A percentile compares a stretch with the other conserved stretches of the same genome.
Conservation (phyloP, 2,888 invertebrate genomes). For the Nephrotoma flavescens region DNA sequence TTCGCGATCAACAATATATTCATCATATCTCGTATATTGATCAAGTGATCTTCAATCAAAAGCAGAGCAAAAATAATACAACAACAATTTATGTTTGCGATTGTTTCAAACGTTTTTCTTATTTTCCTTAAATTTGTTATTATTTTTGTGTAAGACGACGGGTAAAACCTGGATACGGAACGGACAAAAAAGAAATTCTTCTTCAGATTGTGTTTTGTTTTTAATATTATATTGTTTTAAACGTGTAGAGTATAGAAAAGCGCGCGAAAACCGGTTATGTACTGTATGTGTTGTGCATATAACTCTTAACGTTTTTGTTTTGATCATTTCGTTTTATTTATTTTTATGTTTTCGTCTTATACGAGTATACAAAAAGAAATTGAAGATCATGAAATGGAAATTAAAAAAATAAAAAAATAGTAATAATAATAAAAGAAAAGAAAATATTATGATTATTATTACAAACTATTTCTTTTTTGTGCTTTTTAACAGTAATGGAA, state of each 20-base stretch:
- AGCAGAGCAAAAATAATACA: not conserved
- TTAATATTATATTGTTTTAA: not conserved
- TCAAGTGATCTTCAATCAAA: not conserved
- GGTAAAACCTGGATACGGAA: not conserved
- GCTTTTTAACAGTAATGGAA: not conserved
- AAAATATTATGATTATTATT: not conserved
- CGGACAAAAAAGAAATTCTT: not conserved
- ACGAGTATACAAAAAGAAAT: not conserved
- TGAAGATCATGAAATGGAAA: not conserved
- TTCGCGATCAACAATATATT: not conserved
- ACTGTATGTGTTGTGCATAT: not conserved
- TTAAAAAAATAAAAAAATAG: not conserved
- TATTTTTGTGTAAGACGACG: not conserved
- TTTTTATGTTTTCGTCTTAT: not conserved
- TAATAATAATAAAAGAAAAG: not conserved
- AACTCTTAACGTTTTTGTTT: not conserved
- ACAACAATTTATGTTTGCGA: not conserved
- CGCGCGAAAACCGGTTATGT: not conserved
- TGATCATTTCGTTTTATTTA: not conserved
- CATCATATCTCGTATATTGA: not conserved
- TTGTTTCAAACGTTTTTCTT: not conserved
- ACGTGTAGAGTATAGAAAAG: not conserved
- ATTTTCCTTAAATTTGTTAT: not conserved
- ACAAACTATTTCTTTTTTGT: not conserved
- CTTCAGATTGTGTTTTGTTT: not conserved